Evolutionary conservation across 2,888 invertebrate species (phyloP).

Genomic region (Agrotis puta): DNA sequence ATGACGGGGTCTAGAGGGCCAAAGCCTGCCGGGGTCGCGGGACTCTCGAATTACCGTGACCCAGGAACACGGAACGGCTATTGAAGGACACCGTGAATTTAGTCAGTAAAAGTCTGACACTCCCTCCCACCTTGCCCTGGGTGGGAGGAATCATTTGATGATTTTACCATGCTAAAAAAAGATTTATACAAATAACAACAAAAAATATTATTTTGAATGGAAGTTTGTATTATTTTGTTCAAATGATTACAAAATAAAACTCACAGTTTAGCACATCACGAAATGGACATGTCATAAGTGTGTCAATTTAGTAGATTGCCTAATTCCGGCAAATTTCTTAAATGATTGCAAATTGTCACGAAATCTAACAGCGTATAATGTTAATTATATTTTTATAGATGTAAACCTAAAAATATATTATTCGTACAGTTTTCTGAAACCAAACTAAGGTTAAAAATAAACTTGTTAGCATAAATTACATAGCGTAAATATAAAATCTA

Average conservation of each 20-base stretch:
- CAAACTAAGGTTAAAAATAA: not conserved
- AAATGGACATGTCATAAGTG: not conserved
- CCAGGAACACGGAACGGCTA: too few relatives aligned
- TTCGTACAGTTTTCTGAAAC: too few relatives aligned
- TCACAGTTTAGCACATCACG: slow-evolving; percentile 1
- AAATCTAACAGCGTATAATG: not conserved
- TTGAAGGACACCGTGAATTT: too few relatives aligned
- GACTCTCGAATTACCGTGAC: too few relatives aligned
- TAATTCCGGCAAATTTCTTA: slow-evolving; percentile 1
- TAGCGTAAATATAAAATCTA: not conserved
- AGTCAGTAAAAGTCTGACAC: too few relatives aligned
- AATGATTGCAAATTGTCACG: not conserved
- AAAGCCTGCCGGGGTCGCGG: too few relatives aligned
- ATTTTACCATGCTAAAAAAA: too few relatives aligned
- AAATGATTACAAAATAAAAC: slow-evolving; percentile 3
- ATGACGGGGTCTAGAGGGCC: too few relatives aligned
- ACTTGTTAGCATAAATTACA: not conserved
- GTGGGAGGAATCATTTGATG: too few relatives aligned
- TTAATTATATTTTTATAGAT: not conserved
- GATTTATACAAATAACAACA: too few relatives aligned
- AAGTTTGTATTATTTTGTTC: not conserved
- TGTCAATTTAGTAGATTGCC: not conserved
- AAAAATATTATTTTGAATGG: too few relatives aligned
- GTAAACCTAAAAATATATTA: not conserved
- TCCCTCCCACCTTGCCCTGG: too few relatives aligned